Base-by-base conservation (phyloP, 2,113 vertebrate genomes). In the Trematomus loennbergii region DNA sequence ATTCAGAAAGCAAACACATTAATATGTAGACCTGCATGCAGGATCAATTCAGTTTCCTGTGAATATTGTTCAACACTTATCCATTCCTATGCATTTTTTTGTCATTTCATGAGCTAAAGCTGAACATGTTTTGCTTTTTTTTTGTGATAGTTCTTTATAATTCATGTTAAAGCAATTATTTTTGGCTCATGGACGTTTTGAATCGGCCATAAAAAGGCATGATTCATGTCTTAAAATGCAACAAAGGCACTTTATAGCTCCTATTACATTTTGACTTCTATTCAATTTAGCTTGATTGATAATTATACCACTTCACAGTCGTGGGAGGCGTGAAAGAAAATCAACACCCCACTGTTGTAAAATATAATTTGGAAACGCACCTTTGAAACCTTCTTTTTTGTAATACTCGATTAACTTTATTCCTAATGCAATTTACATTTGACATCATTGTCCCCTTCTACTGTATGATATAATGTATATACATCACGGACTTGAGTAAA, bases 401-500 rank as follows among this genome's bases (percentile, higher is more conserved):
- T 17, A 81, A 65, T 36, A 48, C 36, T 33, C 11, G 52, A 7
- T n/a, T 15, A 40, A 13, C 33, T 58, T 57, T 49, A 13, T 54
- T 5, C 5, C 36, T 36, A 22, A 13, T 36, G 18, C 18, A 40
- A 40, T 82, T 60, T 20, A 54, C 18, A 59, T 6, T 3, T 9
- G 13, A 2, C 22, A 46, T 67, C 17, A 10, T 58, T 60, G 8
- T 69, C 46, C 15, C 29, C 18, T 33, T 73, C 9, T 13, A 1
- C 36, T 40, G 7, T 40, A 40, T 57, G 22, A 15, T 9, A 49
- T 73, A 25, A 71, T 61, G 6, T 43, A 12, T 29, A 75, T 10
- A 52, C 60, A 50, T 71, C 11, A 25, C 13, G 25, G 33, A 25
- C 75, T 46, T 22, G 12, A 66, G 36, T 54, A 33, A 83, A 59